Base-by-base conservation (phyloP, 2,113 vertebrate species). In the Anas platyrhynchos region DNA sequence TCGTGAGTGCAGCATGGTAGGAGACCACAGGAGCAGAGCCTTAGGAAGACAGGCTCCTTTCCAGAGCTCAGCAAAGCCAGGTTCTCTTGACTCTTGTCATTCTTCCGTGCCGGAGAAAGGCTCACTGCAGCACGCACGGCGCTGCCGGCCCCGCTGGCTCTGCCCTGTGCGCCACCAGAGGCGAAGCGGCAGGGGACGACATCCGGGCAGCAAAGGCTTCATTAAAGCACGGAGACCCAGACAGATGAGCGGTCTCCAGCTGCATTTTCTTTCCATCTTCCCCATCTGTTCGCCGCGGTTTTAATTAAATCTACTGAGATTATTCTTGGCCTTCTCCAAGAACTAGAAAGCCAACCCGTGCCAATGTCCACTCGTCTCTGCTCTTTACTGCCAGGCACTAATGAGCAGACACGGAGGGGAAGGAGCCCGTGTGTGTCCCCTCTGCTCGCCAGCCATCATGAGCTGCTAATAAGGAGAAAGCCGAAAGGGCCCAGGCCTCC, bases 301-400 rank as follows among this genome's bases (percentile, higher is more conserved):
- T 99, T 99, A 99, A 99, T 99, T 99, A 99, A 99, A 99, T 99
- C 99, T 99, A 99, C 98, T 97, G 99, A 99, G 99, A 99, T 98
- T 97, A 97, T 97, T 98, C 98, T 97, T 98, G 98, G 97, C 98
- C 98, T 98, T 98, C 94, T 98, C 97, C 96, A 96, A 97, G 98
- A 98, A 98, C 94, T 56, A 97, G 98, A 98, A 98, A 98, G 95
- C 97, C 97, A 97, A 94, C 65, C 93, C 36, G 97, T 98, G 98
- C 99, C 99, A 99, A 93, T 98, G 98, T 99, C 99, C 99, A 99
- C 98, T 99, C 97, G 63, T 98, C 98, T 98, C 97, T 95, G 97
- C 97, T 98, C 98, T 98, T 98, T 96, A 67, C 98, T 99, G 98
- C 99, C 99, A 99, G 98, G 98, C 98, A 96, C 98, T 99, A 99